These are phyloP conservation scores for Hoplodrina ambigua DNA, from an alignment of 2,888 invertebrate genomes.

Conservation along the genomic window DNA sequence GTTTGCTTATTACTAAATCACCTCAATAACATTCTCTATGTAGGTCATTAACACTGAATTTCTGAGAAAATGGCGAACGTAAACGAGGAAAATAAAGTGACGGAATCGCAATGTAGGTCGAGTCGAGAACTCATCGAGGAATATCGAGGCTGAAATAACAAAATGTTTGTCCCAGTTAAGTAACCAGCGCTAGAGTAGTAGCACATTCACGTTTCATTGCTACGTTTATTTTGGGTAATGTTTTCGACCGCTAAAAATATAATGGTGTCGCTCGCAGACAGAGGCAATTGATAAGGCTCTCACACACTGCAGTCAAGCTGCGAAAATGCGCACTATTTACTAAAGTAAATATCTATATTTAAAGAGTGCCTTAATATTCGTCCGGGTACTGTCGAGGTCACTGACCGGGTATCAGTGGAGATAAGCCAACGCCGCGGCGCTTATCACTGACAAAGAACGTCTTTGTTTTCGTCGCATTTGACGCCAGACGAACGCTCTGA, in stretches of 20 bases:
- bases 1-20: constrained; percentile 53
- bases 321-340: constrained; percentile 31
- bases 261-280: neutral
- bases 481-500: constrained; percentile 76
- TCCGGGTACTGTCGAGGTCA: constrained; percentile 80
- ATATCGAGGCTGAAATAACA: constrained; percentile 79
- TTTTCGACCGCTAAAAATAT: constrained; percentile 21
- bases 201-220: constrained; percentile 49
- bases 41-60: constrained; percentile 87
- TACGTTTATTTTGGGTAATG: constrained; percentile 52
- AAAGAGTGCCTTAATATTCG: constrained; percentile 67
- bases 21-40: constrained; percentile 66
- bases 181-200: constrained; percentile 66
- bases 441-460: constrained; percentile 86
- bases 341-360: constrained; percentile 57
- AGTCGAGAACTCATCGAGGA: constrained; percentile 67
- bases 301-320: constrained; percentile 12
- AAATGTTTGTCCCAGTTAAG: constrained; percentile 70
- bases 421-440: constrained; percentile 84
- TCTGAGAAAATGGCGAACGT: constrained; percentile 78
- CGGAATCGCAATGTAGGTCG: constrained; percentile 79
- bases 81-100: constrained; percentile 82
- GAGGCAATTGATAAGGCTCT: constrained; percentile 6
- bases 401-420: constrained; percentile 85
- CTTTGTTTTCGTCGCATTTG: constrained; percentile 86